Evolutionary conservation across 37 sponge, comb jelly and placozoan genomes (phyloP).

Genomic region (Dysidea cf. avara): DNA sequence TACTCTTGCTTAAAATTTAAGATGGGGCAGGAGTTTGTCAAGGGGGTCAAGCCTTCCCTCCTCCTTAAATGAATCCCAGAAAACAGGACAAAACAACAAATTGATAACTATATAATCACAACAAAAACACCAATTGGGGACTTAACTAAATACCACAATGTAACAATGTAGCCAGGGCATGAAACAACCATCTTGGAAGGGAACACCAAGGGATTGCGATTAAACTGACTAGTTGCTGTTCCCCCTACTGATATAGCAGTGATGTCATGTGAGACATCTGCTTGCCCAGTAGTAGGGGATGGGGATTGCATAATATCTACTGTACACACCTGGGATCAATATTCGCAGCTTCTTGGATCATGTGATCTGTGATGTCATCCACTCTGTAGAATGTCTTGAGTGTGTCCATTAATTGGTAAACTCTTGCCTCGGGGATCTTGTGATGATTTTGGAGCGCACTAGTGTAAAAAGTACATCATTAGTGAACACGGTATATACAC

Average conservation of each 20-base stretch:
- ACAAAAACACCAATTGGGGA: too few relatives aligned
- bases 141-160: too few relatives aligned
- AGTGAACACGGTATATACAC: too few relatives aligned
- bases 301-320: not conserved
- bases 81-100: too few relatives aligned
- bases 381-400: constrained; percentile 20
- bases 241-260: not conserved
- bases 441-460: constrained; percentile 39
- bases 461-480: too few relatives aligned
- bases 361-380: constrained; percentile 47
- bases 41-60: too few relatives aligned
- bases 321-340: constrained; percentile 48
- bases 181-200: too few relatives aligned
- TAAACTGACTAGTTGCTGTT: not conserved
- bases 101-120: too few relatives aligned
- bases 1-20: too few relatives aligned
- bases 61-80: too few relatives aligned
- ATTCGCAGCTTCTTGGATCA: constrained; percentile 35
- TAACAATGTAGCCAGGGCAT: too few relatives aligned
- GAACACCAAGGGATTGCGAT: constrained; percentile 4
- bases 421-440: constrained; percentile 35
- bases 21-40: too few relatives aligned
- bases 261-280: not conserved
- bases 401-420: constrained; percentile 20
- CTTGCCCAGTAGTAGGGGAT: not conserved